phyloP scores from a whole-genome alignment of 2,888 invertebrate species.

The Erynnis tages region DNA sequence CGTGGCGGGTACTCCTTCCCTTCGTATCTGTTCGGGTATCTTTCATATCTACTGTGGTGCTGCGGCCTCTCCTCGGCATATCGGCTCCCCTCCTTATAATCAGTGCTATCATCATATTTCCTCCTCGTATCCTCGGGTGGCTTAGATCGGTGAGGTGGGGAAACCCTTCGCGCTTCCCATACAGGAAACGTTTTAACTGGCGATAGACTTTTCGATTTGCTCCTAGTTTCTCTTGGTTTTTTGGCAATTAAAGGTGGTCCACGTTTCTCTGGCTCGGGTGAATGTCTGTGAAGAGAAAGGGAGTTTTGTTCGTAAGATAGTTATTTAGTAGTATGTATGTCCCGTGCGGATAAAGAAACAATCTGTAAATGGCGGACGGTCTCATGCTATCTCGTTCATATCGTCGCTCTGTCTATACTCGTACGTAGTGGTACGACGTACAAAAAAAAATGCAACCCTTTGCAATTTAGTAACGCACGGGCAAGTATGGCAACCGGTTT shows the following conservation, averaged over 20 bases:
- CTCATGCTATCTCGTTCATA: no score
- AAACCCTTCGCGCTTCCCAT: conserved; percentile 49
- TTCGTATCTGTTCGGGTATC: conserved; percentile 39
- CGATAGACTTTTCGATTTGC: conserved; percentile 55
- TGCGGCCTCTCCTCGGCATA: conserved; percentile 28
- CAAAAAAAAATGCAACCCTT: no score
- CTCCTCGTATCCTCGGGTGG: conserved; percentile 38
- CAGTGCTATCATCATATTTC: conserved; percentile 41
- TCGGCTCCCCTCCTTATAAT: conserved; percentile 38
- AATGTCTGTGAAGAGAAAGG: conserved; percentile 47
- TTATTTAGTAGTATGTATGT: not conserved
- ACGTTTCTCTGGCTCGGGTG: conserved; percentile 35
- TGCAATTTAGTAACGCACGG: no score
- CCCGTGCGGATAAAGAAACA: no score
- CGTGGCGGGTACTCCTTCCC: conserved; percentile 25
- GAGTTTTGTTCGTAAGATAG: not conserved
- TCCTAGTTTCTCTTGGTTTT: conserved; percentile 46
- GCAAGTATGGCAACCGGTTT: no score
- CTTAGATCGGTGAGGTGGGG: conserved; percentile 40
- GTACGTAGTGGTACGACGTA: no score
- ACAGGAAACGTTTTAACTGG: conserved; percentile 50
- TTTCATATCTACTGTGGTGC: conserved; percentile 44
- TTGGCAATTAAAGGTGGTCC: conserved; percentile 56
- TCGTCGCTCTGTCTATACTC: no score
- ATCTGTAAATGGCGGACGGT: no score